phyloP scores from a whole-genome alignment of 2,888 invertebrate species.

The Liopterus haemorrhoidalis region DNA sequence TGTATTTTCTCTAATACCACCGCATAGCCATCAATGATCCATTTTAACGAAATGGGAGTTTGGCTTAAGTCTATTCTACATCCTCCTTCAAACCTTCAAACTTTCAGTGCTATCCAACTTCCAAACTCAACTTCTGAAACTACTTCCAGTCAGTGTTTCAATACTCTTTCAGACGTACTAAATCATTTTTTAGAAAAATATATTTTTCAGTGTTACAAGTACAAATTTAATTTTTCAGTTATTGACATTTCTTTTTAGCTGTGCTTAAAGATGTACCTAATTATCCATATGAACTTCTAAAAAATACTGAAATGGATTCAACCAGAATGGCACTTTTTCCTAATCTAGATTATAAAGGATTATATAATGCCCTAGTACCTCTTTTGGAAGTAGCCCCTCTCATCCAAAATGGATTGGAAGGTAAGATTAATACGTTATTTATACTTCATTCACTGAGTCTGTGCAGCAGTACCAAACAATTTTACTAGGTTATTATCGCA shows the following conservation, averaged over 20 bases:
- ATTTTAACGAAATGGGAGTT: too few species aligned
- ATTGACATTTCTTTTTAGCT: constrained; percentile 52
- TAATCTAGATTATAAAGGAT: constrained; percentile 91
- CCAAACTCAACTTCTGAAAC: too few species aligned
- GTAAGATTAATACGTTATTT: constrained; percentile 46
- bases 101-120: constrained; percentile 1
- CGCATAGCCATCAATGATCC: too few species aligned
- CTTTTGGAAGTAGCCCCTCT: constrained; percentile 90
- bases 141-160: constrained; percentile 1
- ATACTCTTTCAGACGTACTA: neutral
- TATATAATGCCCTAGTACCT: constrained; percentile 86
- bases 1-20: too few species aligned
- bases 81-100: too few species aligned
- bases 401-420: constrained; percentile 80
- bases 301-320: constrained; percentile 78
- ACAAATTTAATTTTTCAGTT: constrained; percentile 2
- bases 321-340: constrained; percentile 89
- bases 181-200: constrained; percentile 7
- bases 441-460: constrained; percentile 1
- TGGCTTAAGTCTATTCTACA: too few species aligned
- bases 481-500: too few species aligned
- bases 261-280: constrained; percentile 94
- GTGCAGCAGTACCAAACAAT: constrained; percentile 2
- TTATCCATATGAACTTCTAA: constrained; percentile 86
- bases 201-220: constrained; percentile 9